Base-by-base conservation (phyloP, 2,888 invertebrate genomes). In the Tetropium fuscum region DNA sequence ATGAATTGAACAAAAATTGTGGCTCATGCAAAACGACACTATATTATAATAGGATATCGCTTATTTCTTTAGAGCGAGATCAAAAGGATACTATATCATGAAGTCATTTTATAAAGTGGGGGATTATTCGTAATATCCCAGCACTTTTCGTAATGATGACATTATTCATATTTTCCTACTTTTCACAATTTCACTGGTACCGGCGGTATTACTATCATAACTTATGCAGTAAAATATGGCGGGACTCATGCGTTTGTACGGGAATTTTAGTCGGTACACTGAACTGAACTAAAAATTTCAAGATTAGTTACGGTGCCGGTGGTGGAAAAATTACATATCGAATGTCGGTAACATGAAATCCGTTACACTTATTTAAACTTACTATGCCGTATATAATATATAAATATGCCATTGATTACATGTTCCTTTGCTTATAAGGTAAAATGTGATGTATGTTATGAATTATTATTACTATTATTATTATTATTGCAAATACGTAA, bases 51-150 rank as follows among this genome's bases (percentile, higher is more conserved):
- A 51, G 51, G 40, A 51, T 40, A 51, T 40, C 51, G 51, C 40
- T 51, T 40, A 38, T 57, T 53, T 19, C 48, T 44, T 51, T 48
- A 54, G 58, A 62, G 58, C 38, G 58, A 60, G 66, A 70, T 72
- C 69, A 70, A 69, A 69, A 70, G 65, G 64, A 66, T 65, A 63
- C 73, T 74, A 72, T 72, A 71, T 74, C 74, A 73, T 66, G 63
- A 70, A 72, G 72, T 73, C 71, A 72, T 74, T 72, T 70, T 66
- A 69, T 71, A 73, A 74, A 73, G 72, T 73, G 71, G 71, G 64
- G 68, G 71, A 73, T 75, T 73, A 73, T 72, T 70, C 72, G 71
- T 70, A 70, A 72, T 71, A 72, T 71, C 68, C 71, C 66, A 68
- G 69, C 68, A 71, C 71, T 71, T 74, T 70, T 63, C 45, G 67